Evolutionary conservation across 2,113 vertebrate species (phyloP).

Genomic region (Hydropotes inermis): DNA sequence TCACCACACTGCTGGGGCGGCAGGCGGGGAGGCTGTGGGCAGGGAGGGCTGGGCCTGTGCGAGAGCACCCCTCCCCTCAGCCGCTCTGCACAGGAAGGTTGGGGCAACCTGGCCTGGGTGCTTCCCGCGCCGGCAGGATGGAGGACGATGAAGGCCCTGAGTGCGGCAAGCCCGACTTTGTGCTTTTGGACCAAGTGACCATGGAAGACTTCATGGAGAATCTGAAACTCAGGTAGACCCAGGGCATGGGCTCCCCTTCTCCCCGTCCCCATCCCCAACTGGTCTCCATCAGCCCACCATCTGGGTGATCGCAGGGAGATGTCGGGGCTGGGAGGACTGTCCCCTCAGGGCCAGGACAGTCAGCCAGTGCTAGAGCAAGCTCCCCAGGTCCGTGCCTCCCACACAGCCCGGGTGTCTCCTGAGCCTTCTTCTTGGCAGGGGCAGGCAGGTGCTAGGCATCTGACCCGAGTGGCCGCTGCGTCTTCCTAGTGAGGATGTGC

Average conservation of each 20-base stretch:
- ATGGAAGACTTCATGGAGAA: slow-evolving; percentile 96
- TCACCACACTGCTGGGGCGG: background rate
- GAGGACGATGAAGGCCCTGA: slow-evolving; percentile 90
- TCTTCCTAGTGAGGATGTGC: background rate
- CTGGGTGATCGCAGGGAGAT: background rate
- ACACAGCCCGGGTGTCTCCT: background rate
- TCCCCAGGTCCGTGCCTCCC: background rate
- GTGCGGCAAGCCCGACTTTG: slow-evolving; percentile 93
- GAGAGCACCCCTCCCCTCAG: background rate
- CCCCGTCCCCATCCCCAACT: background rate
- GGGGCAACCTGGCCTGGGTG: background rate
- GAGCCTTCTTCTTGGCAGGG: background rate
- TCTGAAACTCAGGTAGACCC: slow-evolving; percentile 88
- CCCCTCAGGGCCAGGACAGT: background rate
- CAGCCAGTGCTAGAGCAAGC: background rate
- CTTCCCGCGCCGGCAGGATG: slow-evolving; percentile 76
- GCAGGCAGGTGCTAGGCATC: background rate
- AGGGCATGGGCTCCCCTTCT: background rate
- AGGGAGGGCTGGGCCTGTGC: background rate
- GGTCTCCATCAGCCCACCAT: too few relatives aligned
- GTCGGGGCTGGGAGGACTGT: rapidly evolving
- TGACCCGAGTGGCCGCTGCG: background rate
- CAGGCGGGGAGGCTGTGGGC: background rate
- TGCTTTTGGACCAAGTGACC: slow-evolving; percentile 92
- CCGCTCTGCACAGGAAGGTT: background rate